These are phyloP conservation scores for Mesoclemmys tuberculata DNA, from an alignment of 2,113 vertebrate genomes.

Conservation along the genomic window DNA sequence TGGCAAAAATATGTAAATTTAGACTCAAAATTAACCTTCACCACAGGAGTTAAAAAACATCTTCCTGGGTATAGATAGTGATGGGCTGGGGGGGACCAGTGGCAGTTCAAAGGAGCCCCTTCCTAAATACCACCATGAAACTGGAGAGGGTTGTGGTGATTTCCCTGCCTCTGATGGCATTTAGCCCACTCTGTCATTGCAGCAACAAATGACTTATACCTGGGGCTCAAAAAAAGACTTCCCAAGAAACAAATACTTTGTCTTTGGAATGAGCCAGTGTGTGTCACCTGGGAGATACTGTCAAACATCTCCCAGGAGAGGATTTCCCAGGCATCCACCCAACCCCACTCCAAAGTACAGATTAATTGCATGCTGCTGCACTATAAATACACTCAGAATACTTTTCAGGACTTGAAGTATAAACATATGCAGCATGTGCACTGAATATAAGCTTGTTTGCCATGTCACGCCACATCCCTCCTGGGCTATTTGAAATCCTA, in stretches of 20 bases:
- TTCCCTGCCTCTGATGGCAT: neutral
- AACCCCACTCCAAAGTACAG: accelerated
- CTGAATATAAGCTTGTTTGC: neutral
- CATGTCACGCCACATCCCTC: neutral
- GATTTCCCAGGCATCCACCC: neutral
- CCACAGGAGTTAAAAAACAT: neutral
- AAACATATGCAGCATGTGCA: neutral
- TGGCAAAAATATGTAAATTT: accelerated
- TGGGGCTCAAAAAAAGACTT: neutral
- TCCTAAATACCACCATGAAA: neutral
- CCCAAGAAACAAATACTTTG: neutral
- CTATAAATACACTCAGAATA: neutral
- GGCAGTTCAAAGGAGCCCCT: neutral
- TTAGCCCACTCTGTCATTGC: neutral
- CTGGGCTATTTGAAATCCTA: accelerated
- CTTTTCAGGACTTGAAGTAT: neutral
- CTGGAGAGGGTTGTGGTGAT: neutral
- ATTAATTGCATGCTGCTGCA: neutral
- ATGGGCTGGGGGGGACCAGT: neutral
- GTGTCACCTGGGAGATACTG: neutral
- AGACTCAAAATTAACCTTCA: neutral
- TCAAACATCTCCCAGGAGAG: neutral
- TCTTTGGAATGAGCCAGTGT: neutral
- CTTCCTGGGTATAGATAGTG: neutral
- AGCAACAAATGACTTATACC: neutral